Evolutionary conservation across 1,140 invertebrate genomes (phyloP), one percentile per base, ranked within the genome.

Genomic region (Eumeta japonica): DNA sequence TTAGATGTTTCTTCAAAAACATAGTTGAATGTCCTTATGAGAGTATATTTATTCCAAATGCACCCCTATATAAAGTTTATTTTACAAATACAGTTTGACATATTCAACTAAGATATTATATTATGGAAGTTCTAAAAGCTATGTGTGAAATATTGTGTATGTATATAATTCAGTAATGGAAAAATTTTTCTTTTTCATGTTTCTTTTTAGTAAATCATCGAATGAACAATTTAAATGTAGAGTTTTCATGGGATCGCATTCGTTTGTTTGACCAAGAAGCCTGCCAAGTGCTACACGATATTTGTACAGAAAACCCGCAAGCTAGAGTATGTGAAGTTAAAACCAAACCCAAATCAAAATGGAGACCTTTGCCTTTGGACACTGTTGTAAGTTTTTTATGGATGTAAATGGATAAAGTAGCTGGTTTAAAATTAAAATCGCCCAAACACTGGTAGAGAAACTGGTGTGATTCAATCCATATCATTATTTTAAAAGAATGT

Each of bases 321-420:
- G 94, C 94, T 0, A 87, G 73, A 29, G 92, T 99, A 0, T 78
- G 83, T 39, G 87, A 85, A 54, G 85, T 98, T 3, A 83, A 81
- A 12, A 87, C 83, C 27, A 95, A 96, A 68, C 90, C 88, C 0
- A 99, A 98, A 73, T 89, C 82, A 37, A 98, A 98, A 77, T 99
- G 93, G 94, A 79, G 97, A 55, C 97, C 97, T 10, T 55, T 88
- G 28, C 92, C 97, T 13, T 71, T 99, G 41, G 97, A 99, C 62
- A 99, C 97, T 19, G 87, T 99, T 46, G 90, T 94, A 81, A 79
- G 83, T 82, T 47, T 35, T 19, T 28, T 27, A 38, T 27, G n/a
- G n/a, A n/a, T n/a, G n/a, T n/a, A n/a, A n/a, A n/a, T n/a, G 24
- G 9, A 9, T 9, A 27, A 9, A 27, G 24, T n/a, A 27, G 7